These are phyloP conservation scores for Argopecten irradians DNA, from an alignment of 1,140 invertebrate species.

Conservation along the genomic window DNA sequence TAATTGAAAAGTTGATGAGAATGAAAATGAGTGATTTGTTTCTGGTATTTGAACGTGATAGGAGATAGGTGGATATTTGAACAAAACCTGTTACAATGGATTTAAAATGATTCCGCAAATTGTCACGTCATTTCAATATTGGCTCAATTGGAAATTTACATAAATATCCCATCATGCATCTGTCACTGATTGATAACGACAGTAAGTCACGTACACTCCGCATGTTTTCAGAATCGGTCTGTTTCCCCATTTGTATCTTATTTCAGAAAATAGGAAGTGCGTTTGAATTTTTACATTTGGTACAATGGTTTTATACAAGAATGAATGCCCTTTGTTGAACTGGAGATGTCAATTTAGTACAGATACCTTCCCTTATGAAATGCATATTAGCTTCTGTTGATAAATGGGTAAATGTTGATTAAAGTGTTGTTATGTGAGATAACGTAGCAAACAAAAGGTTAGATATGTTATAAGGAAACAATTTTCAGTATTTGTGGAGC, in stretches of 20 bases:
- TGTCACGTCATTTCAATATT: neutral
- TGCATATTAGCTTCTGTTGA: too few species aligned
- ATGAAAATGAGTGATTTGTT: neutral
- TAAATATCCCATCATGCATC: neutral
- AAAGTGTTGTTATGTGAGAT: too few species aligned
- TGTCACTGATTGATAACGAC: slow-evolving; percentile 6
- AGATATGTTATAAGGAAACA: too few species aligned
- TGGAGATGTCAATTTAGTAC: too few species aligned
- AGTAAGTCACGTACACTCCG: neutral
- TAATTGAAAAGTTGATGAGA: slow-evolving; percentile 10
- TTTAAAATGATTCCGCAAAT: neutral
- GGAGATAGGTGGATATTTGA: neutral
- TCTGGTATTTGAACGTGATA: neutral
- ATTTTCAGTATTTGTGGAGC: too few species aligned
- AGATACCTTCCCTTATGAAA: too few species aligned
- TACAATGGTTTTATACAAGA: too few species aligned
- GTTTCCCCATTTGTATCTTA: neutral
- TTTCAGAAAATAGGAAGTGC: neutral
- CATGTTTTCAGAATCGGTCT: neutral
- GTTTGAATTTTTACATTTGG: too few species aligned
- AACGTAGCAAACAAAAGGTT: too few species aligned
- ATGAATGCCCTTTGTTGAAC: too few species aligned
- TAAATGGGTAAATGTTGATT: too few species aligned
- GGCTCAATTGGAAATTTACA: slow-evolving; percentile 11
- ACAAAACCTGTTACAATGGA: slow-evolving; percentile 1